Evolutionary conservation across 2,888 invertebrate species (phyloP), one percentile per base, ranked within the genome.

Genomic region (Sylvicola fuscatus): DNA sequence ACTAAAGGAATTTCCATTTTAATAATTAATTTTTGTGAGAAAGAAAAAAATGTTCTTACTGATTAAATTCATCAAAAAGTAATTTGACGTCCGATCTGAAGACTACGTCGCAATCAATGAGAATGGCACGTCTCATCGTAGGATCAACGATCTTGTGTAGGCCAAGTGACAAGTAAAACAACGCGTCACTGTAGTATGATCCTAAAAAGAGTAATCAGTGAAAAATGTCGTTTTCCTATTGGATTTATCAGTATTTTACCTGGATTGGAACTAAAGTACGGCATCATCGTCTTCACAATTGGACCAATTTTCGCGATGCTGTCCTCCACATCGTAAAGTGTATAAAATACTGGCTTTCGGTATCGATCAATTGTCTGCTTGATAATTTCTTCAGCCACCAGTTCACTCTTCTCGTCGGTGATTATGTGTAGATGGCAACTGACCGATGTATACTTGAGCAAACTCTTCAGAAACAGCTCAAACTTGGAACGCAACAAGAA

Each of bases 101-200:
- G 54, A 74, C 72, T 34, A 78, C 68, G 59, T 84, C 84, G 44
- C 76, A 73, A 58, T 84, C 84, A 34, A 83, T 58, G 58, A 83
- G 66, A 41, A 79, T 68, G 12, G 75, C 72, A 42, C 61, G 56
- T 16, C 66, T 60, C 47, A 80, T 66, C 35, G 63, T 51, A 3
- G 46, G 39, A 10, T 75, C 72, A 30, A 79, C 70, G 34, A 81
- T 68, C 45, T 66, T 63, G 51, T 81, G 74, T 16, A 82, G 52
- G 2, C 75, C 77, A 34, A 81, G 59, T 0, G 83, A 82, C 17
- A 83, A 53, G 51, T 77, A 83, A 56, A 83, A 84, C 15, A 83
- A 56, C 2, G 77, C 72, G 54, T 80, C 77, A 44, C 75, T 75
- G 51, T 81, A 84, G 49, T 83, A 82, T 3, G 74, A 68, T 37